Conservation (phyloP, 2,888 invertebrate genomes). For the Morinoia aosen region DNA sequence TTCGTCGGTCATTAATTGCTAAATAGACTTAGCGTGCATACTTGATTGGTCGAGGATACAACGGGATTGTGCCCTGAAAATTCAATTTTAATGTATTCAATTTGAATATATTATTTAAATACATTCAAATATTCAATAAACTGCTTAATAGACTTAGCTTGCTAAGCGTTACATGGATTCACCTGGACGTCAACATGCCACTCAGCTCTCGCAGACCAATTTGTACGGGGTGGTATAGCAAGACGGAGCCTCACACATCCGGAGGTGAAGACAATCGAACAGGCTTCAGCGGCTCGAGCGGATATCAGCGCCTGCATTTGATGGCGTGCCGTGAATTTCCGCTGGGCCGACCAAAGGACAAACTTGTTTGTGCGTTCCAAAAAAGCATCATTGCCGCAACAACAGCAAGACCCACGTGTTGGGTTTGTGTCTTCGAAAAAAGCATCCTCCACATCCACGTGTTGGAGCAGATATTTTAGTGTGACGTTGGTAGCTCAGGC, state of each 20-base stretch:
- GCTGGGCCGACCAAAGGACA: not conserved
- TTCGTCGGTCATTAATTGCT: not conserved
- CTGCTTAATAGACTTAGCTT: not conserved
- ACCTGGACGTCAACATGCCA: not conserved
- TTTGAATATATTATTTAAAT: too few species aligned
- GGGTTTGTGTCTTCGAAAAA: too few species aligned
- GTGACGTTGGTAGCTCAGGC: too few species aligned
- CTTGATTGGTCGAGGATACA: too few species aligned
- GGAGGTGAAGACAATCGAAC: not conserved
- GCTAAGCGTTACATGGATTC: not conserved
- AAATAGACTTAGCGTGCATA: not conserved
- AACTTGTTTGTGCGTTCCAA: not conserved
- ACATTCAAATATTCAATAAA: not conserved
- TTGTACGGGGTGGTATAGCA: not conserved
- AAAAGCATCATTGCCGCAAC: not conserved
- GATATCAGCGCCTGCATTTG: conserved; percentile 3
- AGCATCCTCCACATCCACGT: too few species aligned
- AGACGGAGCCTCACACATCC: not conserved
- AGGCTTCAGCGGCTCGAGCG: not conserved
- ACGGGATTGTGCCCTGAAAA: too few species aligned
- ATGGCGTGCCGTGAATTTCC: not conserved
- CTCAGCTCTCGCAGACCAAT: not conserved
- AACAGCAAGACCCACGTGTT: not conserved
- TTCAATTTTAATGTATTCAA: too few species aligned
- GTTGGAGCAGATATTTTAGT: too few species aligned